A percentile compares a stretch with the other conserved stretches of the same genome.
phyloP scores from a whole-genome alignment of 1,140 invertebrate genomes.

The Danaus melanippus region DNA sequence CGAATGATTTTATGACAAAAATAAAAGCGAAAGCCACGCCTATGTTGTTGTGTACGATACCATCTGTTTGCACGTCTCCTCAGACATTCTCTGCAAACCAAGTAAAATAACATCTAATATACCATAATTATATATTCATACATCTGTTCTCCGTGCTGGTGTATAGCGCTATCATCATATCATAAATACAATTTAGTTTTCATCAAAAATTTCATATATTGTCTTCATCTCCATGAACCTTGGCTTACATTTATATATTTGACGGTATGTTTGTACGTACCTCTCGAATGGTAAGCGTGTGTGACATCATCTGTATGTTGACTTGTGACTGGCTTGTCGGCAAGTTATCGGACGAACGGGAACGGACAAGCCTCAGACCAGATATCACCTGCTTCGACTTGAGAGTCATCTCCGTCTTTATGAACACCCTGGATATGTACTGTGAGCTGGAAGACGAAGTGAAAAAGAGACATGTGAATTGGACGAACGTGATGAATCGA shows the following conservation, averaged over 20 bases:
- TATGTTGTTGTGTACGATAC: slow-evolving; percentile 78
- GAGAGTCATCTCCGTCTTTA: slow-evolving; percentile 93
- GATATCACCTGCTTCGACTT: slow-evolving; percentile 84
- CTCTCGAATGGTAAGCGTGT: slow-evolving; percentile 92
- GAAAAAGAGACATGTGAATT: no score
- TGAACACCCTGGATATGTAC: slow-evolving; percentile 92
- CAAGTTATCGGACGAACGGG: slow-evolving; percentile 88
- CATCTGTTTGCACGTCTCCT: slow-evolving; percentile 86
- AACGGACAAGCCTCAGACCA: slow-evolving; percentile 80
- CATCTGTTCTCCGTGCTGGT: slow-evolving; percentile 25
- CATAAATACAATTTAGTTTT: slow-evolving; percentile 9
- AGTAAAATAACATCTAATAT: slow-evolving; percentile 68
- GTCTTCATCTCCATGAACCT: slow-evolving; percentile 5
- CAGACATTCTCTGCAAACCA: slow-evolving; percentile 85
- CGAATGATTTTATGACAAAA: slow-evolving; percentile 62
- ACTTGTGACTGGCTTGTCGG: slow-evolving; percentile 92
- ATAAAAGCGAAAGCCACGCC: slow-evolving; percentile 70
- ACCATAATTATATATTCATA: slow-evolving; percentile 25
- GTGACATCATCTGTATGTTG: slow-evolving; percentile 94
- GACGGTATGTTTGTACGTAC: slow-evolving; percentile 69
- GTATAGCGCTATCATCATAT: slow-evolving; percentile 15
- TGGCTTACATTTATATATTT: slow-evolving; percentile 1
- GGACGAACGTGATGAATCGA: no score
- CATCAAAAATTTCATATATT: slow-evolving; percentile 1
- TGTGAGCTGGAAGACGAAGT: slow-evolving; percentile 76